Conservation (phyloP, 2,113 vertebrate species). For the Neolamprologus longior region DNA sequence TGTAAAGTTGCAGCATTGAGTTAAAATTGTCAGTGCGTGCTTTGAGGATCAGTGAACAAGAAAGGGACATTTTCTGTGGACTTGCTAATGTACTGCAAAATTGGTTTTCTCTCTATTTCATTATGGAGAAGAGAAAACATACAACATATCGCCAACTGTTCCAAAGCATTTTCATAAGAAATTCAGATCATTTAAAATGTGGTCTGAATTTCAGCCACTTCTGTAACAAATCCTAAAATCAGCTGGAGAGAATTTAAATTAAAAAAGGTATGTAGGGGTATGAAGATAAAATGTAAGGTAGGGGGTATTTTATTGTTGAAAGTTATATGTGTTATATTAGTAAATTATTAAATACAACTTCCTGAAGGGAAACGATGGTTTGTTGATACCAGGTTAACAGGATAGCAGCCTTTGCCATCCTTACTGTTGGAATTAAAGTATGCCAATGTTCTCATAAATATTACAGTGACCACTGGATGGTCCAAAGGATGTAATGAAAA, state of each 20-base stretch:
- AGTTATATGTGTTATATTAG: not conserved
- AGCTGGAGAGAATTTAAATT: not conserved
- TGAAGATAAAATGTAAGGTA: not conserved
- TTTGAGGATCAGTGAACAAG: not conserved
- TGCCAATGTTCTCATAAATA: not conserved
- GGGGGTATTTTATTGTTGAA: not conserved
- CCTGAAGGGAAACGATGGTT: not conserved
- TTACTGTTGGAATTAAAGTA: not conserved
- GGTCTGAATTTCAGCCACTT: not conserved
- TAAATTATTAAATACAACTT: not conserved
- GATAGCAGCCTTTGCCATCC: not conserved
- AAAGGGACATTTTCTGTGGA: not conserved
- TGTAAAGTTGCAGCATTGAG: not conserved
- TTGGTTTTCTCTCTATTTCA: not conserved
- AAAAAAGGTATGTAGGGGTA: not conserved
- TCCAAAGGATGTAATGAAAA: not conserved
- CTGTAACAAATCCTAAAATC: not conserved
- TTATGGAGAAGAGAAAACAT: not conserved
- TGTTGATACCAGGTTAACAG: not conserved
- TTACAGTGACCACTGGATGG: not conserved
- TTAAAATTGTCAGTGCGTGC: not conserved
- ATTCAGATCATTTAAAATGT: not conserved
- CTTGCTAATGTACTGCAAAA: not conserved
- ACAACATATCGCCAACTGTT: not conserved
- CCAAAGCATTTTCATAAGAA: not conserved